Conservation (phyloP, 2,888 invertebrate genomes). For the Pammene aurita region DNA sequence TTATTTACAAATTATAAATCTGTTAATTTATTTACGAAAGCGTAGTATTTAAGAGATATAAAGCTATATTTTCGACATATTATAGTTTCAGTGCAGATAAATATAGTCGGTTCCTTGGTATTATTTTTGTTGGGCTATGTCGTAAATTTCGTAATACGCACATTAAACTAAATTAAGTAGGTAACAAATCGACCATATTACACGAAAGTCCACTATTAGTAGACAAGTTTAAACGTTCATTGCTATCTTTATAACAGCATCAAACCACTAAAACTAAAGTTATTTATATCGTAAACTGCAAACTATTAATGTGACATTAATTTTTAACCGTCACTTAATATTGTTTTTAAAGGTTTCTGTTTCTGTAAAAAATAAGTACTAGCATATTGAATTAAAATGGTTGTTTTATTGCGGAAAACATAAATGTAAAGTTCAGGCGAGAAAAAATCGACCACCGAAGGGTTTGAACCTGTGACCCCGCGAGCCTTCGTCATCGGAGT, state of each 20-base stretch:
- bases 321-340: neutral
- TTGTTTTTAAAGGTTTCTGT: neutral
- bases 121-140: too few species aligned
- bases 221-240: slow-evolving; percentile 7
- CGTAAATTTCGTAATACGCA: too few species aligned
- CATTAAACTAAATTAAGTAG: neutral
- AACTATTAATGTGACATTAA: slow-evolving; percentile 5
- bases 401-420: slow-evolving; percentile 24
- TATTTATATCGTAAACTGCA: slow-evolving; percentile 1
- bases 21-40: too few species aligned
- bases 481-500: neutral
- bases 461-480: neutral
- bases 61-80: too few species aligned
- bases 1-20: too few species aligned
- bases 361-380: neutral
- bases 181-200: neutral
- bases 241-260: slow-evolving; percentile 10
- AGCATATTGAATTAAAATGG: neutral
- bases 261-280: slow-evolving; percentile 5
- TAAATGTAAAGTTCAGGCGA: slow-evolving; percentile 18
- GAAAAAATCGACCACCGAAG: slow-evolving; percentile 18
- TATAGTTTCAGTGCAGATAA: too few species aligned
- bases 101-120: too few species aligned
- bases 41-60: too few species aligned
- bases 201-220: neutral